phyloP scores from a whole-genome alignment of 2,797 vertebrate genomes.

The Cetoscarus ocellatus region DNA sequence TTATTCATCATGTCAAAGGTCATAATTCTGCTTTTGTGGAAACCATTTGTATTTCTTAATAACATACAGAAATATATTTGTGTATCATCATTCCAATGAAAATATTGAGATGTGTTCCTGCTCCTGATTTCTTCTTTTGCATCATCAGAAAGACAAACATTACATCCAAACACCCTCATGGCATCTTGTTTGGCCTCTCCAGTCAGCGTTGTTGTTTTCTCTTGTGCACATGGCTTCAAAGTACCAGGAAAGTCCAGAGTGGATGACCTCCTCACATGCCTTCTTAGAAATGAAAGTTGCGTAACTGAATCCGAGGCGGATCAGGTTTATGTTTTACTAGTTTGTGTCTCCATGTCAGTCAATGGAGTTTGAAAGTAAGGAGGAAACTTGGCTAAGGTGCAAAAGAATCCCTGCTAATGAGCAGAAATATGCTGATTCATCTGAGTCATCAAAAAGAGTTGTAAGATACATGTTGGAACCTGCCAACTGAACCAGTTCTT shows the following conservation, averaged over 20 bases:
- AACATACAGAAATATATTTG: too few species aligned
- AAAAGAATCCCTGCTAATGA: slow-evolving; percentile 8
- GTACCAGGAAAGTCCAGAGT: not conserved
- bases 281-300: slow-evolving; percentile 33
- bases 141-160: slow-evolving; percentile 31
- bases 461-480: slow-evolving; percentile 35
- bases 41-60: too few species aligned
- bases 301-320: slow-evolving; percentile 5
- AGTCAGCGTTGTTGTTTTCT: slow-evolving; percentile 11
- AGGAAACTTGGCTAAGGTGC: slow-evolving; percentile 2
- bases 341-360: not conserved
- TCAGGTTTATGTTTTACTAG: slow-evolving; percentile 11
- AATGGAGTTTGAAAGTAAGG: not conserved
- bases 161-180: slow-evolving; percentile 1
- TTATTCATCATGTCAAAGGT: too few species aligned
- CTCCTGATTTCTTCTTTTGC: slow-evolving; percentile 34
- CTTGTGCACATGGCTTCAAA: slow-evolving; percentile 1
- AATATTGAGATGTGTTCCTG: not conserved
- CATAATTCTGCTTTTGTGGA: too few species aligned
- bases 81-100: too few species aligned
- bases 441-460: slow-evolving; percentile 42
- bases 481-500: slow-evolving; percentile 3
- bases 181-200: slow-evolving; percentile 4
- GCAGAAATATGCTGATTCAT: slow-evolving; percentile 2
- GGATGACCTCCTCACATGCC: slow-evolving; percentile 4